Percentiles rank a stretch among this genome's conserved stretches.
phyloP scores from a whole-genome alignment of 2,797 vertebrate species.

The Sebastes matsubarae region DNA sequence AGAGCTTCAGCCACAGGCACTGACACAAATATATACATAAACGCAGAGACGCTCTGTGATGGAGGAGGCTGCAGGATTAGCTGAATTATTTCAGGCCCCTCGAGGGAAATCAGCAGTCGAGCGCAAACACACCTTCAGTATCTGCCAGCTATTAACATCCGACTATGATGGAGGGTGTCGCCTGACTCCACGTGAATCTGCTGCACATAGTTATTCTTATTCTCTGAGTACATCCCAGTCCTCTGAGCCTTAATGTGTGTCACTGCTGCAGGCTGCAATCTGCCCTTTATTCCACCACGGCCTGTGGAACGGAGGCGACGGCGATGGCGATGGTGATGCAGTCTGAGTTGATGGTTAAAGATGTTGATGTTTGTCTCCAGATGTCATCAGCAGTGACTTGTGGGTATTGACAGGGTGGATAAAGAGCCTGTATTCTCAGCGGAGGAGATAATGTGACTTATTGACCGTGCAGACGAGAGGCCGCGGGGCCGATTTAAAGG shows the following conservation, averaged over 20 bases:
- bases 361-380: background rate
- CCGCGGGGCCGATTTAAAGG: slow-evolving; percentile 3
- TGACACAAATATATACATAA: background rate
- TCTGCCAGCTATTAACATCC: slow-evolving; percentile 23
- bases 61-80: slow-evolving; percentile 27
- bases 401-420: background rate
- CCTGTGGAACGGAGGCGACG: background rate
- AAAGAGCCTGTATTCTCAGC: background rate
- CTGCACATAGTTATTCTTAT: slow-evolving; percentile 15
- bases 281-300: background rate
- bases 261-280: background rate
- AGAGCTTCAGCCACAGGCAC: background rate
- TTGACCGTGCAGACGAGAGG: slow-evolving; percentile 13
- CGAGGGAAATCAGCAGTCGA: slow-evolving; percentile 44
- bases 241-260: background rate
- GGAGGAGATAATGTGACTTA: slow-evolving; percentile 26
- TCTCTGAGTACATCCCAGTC: background rate
- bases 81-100: slow-evolving; percentile 43
- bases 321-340: background rate
- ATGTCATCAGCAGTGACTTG: background rate
- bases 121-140: slow-evolving; percentile 29
- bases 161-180: slow-evolving; percentile 7
- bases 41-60: background rate
- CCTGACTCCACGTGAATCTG: background rate
- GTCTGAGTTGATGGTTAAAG: background rate